Base-by-base conservation (phyloP, 92 coral and sea anemone species). In the Palythoa grandis region DNA sequence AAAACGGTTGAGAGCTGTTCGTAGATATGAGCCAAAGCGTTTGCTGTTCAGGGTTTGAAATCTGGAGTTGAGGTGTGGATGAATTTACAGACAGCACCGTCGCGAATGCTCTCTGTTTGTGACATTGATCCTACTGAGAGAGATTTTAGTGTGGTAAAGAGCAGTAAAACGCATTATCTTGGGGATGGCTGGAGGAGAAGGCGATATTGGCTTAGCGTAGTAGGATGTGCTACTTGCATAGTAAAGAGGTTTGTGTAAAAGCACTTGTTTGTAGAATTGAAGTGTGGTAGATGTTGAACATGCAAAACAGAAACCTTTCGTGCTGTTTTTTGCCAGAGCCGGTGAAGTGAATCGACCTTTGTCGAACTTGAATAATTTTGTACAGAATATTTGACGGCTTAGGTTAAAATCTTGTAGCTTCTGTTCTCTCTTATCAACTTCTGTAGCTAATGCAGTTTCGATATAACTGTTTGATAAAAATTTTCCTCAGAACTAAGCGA, bases 321-420 rank as follows among this genome's bases (percentile, higher is more conserved):
- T 80, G 85, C 74, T 13, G 70, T 60, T 65, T 79, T 68, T 52
- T 63, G 39, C 10, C 54, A 69, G 35, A 80, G 60, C 85, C 85
- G 65, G 40, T 65, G 85, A 80, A 50, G 85, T 80, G 85, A 40
- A 80, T 80, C 85, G 85, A 80, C 85, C 85, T 80, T 80, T 80
- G 74, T 9, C 23, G 43, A 4, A 29, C 40, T 76, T 20, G 23
- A 80, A 38, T 50, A 61, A 38, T 3, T 66, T 65, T 66, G 7
- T 73, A 23, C 39, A 66, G 22, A 50, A 47, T 80, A 58, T 22
- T 52, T 65, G n/a, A 57, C 74, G 11, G 57, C 65, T 80, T 68
- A 19, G 60, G 12, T 47, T 17, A 39, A 60, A 66, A 61, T 40
- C 58, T 58, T 50, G 85, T 65, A 38, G 74, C 74, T 39, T 65